Conservation (phyloP, 2,113 vertebrate genomes). For the Solea senegalensis region DNA sequence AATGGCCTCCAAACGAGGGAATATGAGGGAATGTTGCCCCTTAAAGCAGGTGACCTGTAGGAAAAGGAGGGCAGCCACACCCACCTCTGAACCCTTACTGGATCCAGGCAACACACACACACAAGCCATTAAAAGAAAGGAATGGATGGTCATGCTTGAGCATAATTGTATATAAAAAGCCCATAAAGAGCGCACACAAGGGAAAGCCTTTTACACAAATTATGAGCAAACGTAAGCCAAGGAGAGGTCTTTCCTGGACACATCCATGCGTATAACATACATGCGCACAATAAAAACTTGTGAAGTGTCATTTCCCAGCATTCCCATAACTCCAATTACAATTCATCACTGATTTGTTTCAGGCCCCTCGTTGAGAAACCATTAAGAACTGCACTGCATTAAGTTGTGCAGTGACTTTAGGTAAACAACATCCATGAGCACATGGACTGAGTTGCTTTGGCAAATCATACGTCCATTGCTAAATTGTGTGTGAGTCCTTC, state of each 20-base stretch:
- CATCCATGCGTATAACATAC: slow-evolving; percentile 31
- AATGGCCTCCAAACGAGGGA: slow-evolving; percentile 76
- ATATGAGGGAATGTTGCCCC: slow-evolving; percentile 70
- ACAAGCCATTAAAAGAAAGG: slow-evolving; percentile 43
- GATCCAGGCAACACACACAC: slow-evolving; percentile 32
- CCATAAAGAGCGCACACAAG: slow-evolving; percentile 20
- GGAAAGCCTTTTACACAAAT: slow-evolving; percentile 49
- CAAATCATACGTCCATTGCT: background rate
- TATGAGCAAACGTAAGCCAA: slow-evolving; percentile 31
- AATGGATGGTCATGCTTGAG: slow-evolving; percentile 42
- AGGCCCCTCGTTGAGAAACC: slow-evolving; percentile 35
- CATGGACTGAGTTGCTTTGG: slow-evolving; percentile 16
- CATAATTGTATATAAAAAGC: slow-evolving; percentile 36
- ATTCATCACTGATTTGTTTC: slow-evolving; percentile 40
- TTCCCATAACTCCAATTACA: slow-evolving; percentile 25
- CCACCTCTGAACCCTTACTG: slow-evolving; percentile 28
- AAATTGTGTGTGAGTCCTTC: background rate
- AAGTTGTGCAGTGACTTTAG: slow-evolving; percentile 25
- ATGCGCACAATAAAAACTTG: slow-evolving; percentile 22
- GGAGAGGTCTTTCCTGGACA: slow-evolving; percentile 29
- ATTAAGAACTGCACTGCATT: slow-evolving; percentile 30
- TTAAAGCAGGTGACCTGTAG: slow-evolving; percentile 75
- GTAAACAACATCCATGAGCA: slow-evolving; percentile 35
- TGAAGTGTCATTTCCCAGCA: slow-evolving; percentile 49
- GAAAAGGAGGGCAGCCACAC: slow-evolving; percentile 48